A percentile compares a stretch with the other conserved stretches of the same genome.
These are phyloP conservation scores for Molossus alvarezi DNA, from an alignment of 2,797 vertebrate species.

Conservation along the genomic window DNA sequence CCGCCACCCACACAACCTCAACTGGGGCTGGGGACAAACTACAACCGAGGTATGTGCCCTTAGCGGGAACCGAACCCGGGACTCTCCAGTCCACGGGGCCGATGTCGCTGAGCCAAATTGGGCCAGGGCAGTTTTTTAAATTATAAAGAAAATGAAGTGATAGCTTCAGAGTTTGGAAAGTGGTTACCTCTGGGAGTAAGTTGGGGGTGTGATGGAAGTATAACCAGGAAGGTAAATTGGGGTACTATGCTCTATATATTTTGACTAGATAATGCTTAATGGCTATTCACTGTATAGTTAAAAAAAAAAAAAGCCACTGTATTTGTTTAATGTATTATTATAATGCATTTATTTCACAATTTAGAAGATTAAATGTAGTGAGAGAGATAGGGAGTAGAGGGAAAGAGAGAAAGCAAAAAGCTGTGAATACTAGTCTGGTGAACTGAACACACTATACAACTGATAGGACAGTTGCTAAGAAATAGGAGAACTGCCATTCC, in stretches of 20 bases:
- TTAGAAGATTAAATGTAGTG: slow-evolving; percentile 52
- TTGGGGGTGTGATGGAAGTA: fast-evolving
- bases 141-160: slow-evolving; percentile 36
- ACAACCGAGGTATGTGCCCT: no score
- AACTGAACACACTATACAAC: neutral
- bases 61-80: no score
- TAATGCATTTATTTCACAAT: slow-evolving; percentile 45
- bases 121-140: neutral
- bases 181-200: neutral
- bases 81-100: no score
- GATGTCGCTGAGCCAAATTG: no score
- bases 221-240: neutral
- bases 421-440: neutral
- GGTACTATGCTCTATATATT: neutral
- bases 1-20: no score
- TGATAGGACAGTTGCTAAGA: neutral
- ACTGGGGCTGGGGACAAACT: no score
- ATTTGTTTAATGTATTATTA: slow-evolving; percentile 55
- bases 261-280: neutral
- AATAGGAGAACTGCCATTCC: neutral
- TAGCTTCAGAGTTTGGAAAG: neutral
- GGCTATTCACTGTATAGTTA: neutral
- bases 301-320: neutral
- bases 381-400: neutral
- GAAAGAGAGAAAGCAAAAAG: slow-evolving; percentile 14